Percentiles rank a stretch among this genome's conserved stretches.
Conservation (phyloP, 2,113 vertebrate genomes). For the Pungitius pungitius region DNA sequence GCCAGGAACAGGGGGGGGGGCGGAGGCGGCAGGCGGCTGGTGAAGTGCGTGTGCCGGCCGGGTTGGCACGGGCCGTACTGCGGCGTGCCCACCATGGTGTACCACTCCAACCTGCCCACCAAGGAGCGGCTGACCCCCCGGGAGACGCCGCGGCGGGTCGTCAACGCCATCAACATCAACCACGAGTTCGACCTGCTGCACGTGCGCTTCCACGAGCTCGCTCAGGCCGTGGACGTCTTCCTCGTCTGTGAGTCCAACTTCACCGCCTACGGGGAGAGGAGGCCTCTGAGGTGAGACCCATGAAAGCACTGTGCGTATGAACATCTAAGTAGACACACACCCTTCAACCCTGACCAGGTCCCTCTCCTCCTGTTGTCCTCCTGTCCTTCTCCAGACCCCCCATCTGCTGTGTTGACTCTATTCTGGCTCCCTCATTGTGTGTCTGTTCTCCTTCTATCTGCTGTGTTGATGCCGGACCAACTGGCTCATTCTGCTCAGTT, state of each 20-base stretch:
- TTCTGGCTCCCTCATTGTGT: no score
- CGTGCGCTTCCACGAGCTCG: slow-evolving; percentile 92
- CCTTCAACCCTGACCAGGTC: no score
- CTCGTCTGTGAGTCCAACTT: slow-evolving; percentile 98
- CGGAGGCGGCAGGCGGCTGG: slow-evolving; percentile 84
- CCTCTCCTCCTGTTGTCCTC: no score
- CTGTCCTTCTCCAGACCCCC: no score
- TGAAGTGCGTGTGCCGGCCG: slow-evolving; percentile 92
- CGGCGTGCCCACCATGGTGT: slow-evolving; percentile 95
- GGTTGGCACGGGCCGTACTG: slow-evolving; percentile 98
- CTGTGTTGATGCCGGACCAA: no score
- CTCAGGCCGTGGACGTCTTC: slow-evolving; percentile 91
- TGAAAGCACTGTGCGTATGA: no score
- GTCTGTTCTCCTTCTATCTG: no score
- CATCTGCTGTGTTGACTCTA: no score
- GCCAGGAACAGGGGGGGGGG: slow-evolving; percentile 58
- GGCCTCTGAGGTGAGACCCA: slow-evolving; percentile 83
- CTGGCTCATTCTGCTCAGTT: no score
- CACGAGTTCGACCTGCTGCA: slow-evolving; percentile 97
- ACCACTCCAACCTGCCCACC: slow-evolving; percentile 96
- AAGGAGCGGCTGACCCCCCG: slow-evolving; percentile 93
- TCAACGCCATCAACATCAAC: slow-evolving; percentile 98
- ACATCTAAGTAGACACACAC: no score
- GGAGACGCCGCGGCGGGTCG: slow-evolving; percentile 87
- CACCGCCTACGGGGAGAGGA: slow-evolving; percentile 92